Conservation (phyloP, 2,113 vertebrate species). For the Alethe castanea region DNA sequence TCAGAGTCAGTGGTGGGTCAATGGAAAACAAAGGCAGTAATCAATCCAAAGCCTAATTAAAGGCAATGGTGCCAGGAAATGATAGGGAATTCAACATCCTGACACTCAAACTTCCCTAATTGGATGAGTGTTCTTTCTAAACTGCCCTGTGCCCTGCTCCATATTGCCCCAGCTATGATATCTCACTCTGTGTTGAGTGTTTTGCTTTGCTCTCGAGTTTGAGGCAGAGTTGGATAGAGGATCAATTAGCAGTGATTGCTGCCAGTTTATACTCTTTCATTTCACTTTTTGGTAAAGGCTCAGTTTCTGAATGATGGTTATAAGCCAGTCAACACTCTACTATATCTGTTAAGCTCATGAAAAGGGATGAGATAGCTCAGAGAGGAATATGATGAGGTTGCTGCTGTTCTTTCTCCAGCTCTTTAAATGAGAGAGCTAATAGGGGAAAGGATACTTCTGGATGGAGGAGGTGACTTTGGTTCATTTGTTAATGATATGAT, state of each 20-base stretch:
- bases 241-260: neutral
- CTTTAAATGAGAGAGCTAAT: neutral
- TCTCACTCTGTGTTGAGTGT: neutral
- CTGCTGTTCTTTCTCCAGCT: neutral
- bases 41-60: slow-evolving; percentile 57
- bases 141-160: neutral
- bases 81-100: neutral
- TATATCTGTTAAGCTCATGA: neutral
- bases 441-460: neutral
- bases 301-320: neutral
- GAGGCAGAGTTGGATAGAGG: neutral
- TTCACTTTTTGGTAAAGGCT: neutral
- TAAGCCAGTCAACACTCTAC: neutral
- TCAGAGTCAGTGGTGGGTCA: slow-evolving; percentile 16
- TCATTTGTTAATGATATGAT: neutral
- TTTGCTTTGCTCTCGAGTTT: neutral
- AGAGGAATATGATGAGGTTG: neutral
- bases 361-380: neutral
- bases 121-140: neutral
- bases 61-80: slow-evolving; percentile 38
- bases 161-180: neutral
- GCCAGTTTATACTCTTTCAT: neutral
- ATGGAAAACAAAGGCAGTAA: slow-evolving; percentile 43
- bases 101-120: slow-evolving; percentile 28
- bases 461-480: neutral